Base-by-base conservation (phyloP, 1,140 invertebrate genomes). In the Eciton burchellii region DNA sequence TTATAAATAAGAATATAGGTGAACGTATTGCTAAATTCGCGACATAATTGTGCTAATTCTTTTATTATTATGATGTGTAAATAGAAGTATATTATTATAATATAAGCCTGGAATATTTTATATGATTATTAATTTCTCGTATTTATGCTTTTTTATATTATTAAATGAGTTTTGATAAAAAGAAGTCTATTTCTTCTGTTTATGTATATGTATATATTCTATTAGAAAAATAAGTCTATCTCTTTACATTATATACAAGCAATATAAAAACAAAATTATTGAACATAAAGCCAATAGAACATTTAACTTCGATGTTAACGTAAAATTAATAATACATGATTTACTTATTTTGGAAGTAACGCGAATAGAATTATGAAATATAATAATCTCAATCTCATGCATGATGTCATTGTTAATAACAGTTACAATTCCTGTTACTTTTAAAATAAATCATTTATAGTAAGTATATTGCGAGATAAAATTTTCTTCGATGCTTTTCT, bases 61-160 rank as follows among this genome's bases (percentile, higher is more conserved):
- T n/a, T 56, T 68, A 35, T 35, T 41, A 66, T 16, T 77, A 77
- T 19, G 41, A 1, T 19, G 6, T 79, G 74, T 79, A 79, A 70
- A 79, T 79, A 79, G 21, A 6, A 62, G 45, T 35, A 11, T 59
- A 45, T n/a, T 54, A n/a, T n/a, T 68, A 26, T 35, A 29, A 3
- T 62, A n/a, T 62, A 68, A 26, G 70, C 14, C 14, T 68, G 21
- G 8, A 26, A 66, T 5, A 68, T 29, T 45, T 68, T 77, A 52
- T 54, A 54, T 16, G 11, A 26, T 21, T 29, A 66, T 68, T 35
- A 56, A 41, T 70, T 68, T 70, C 24, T 0, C 29, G 43, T 26
- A 24, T 29, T 19, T 68, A 41, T 70, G 19, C 62, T 59, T 35
- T 3, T 19, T 62, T 62, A 19, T 52, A 41, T 66, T 19, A 77